Percentiles rank a stretch among this genome's conserved stretches.
These are phyloP conservation scores for Lontra canadensis DNA, from an alignment of 2,113 vertebrate genomes.

Conservation along the genomic window DNA sequence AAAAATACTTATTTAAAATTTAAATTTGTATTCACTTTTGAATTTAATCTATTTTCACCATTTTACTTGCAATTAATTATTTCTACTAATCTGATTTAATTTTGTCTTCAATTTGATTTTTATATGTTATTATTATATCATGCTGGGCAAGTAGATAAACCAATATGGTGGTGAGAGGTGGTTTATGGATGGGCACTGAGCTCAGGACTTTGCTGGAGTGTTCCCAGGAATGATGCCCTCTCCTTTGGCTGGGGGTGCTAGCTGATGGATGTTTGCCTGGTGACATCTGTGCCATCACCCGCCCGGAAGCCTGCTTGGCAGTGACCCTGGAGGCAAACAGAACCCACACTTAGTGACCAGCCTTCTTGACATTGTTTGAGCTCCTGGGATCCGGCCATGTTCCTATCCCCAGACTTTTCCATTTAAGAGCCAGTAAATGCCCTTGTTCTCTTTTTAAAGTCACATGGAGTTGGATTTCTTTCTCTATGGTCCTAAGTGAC, in stretches of 20 bases:
- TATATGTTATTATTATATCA: background rate
- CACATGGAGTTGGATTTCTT: background rate
- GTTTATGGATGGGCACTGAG: background rate
- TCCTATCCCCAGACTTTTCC: background rate
- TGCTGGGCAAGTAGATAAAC: background rate
- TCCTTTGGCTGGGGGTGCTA: background rate
- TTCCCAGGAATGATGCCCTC: background rate
- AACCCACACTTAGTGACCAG: background rate
- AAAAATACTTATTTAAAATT: background rate
- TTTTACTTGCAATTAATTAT: background rate
- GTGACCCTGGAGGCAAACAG: background rate
- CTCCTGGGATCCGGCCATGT: background rate
- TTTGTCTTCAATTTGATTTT: background rate
- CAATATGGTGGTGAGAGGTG: background rate
- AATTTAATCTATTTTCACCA: background rate
- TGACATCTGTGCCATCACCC: background rate
- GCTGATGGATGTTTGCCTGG: background rate
- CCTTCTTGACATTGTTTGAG: background rate
- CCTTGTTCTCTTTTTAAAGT: background rate
- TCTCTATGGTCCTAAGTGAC: too few relatives aligned
- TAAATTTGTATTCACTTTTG: conserved; percentile 2
- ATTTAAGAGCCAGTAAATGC: background rate
- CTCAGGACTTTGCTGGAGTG: background rate
- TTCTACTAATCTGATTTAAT: background rate
- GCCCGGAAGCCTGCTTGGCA: background rate